Conservation (phyloP, 2,888 invertebrate genomes). For the Petrolisthes cinctipes region DNA sequence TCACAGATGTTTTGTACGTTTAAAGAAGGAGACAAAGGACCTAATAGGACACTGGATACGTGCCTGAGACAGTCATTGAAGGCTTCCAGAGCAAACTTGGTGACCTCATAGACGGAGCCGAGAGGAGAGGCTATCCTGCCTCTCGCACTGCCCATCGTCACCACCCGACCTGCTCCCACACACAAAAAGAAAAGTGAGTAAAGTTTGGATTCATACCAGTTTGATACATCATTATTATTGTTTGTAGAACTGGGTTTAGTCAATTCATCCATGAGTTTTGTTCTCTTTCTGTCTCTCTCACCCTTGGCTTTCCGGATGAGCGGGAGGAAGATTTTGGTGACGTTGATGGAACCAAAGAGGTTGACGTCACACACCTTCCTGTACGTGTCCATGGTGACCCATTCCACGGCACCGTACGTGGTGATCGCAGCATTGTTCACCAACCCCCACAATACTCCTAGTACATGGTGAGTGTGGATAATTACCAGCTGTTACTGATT, state of each 20-base stretch:
- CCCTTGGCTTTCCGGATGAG: constrained; percentile 59
- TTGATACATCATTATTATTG: too few species aligned
- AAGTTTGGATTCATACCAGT: too few species aligned
- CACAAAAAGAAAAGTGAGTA: too few species aligned
- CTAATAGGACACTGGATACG: background rate
- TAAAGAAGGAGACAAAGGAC: background rate
- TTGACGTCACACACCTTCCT: constrained; percentile 70
- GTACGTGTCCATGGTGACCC: constrained; percentile 67
- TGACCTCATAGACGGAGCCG: constrained; percentile 85
- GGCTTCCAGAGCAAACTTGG: constrained; percentile 81
- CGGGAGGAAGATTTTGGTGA: constrained; percentile 71
- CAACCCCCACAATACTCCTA: constrained; percentile 82
- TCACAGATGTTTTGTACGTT: background rate
- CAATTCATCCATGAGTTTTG: too few species aligned
- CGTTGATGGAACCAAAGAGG: constrained; percentile 70
- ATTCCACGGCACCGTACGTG: constrained; percentile 70
- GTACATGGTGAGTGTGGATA: too few species aligned
- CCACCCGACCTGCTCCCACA: constrained; percentile 75
- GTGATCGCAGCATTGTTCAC: constrained; percentile 84
- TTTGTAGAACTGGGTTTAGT: too few species aligned
- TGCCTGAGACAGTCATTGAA: constrained; percentile 79
- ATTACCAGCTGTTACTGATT: too few species aligned
- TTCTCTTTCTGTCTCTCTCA: too few species aligned
- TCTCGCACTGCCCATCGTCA: constrained; percentile 84
- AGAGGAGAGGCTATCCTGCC: constrained; percentile 85